phyloP scores from a whole-genome alignment of 2,888 invertebrate genomes.

The Petrolisthes manimaculis region DNA sequence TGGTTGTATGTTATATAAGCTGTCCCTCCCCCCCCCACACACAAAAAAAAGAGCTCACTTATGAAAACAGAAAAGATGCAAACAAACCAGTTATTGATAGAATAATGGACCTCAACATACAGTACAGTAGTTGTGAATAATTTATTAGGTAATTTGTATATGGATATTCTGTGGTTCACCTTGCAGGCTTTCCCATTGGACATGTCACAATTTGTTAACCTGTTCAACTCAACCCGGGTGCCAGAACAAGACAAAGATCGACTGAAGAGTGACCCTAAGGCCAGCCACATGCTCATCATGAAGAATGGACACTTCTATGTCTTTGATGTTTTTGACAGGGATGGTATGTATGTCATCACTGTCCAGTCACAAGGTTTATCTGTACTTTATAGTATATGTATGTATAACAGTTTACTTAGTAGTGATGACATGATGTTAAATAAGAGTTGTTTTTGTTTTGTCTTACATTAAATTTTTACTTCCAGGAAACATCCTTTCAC shows the following conservation, averaged over 20 bases:
- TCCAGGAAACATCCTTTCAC: slow-evolving; percentile 79
- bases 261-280: slow-evolving; percentile 77
- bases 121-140: background rate
- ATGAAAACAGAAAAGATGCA: no score
- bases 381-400: no score
- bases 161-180: slow-evolving; percentile 73
- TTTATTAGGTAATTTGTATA: slow-evolving; percentile 71
- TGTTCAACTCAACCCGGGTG: slow-evolving; percentile 92
- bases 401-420: no score
- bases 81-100: no score
- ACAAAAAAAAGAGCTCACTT: no score
- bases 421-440: background rate
- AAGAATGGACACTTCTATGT: slow-evolving; percentile 88
- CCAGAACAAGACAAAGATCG: slow-evolving; percentile 86
- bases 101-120: slow-evolving; percentile 71
- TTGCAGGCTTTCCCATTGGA: slow-evolving; percentile 92
- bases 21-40: no score
- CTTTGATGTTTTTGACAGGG: slow-evolving; percentile 85
- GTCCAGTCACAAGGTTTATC: no score
- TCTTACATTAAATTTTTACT: slow-evolving; percentile 60
- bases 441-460: slow-evolving; percentile 12
- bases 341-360: slow-evolving; percentile 73
- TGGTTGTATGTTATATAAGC: no score
- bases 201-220: slow-evolving; percentile 93
- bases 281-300: slow-evolving; percentile 87